Evolutionary conservation across 1,140 invertebrate genomes (phyloP).

Genomic region (Adelges cooleyi): DNA sequence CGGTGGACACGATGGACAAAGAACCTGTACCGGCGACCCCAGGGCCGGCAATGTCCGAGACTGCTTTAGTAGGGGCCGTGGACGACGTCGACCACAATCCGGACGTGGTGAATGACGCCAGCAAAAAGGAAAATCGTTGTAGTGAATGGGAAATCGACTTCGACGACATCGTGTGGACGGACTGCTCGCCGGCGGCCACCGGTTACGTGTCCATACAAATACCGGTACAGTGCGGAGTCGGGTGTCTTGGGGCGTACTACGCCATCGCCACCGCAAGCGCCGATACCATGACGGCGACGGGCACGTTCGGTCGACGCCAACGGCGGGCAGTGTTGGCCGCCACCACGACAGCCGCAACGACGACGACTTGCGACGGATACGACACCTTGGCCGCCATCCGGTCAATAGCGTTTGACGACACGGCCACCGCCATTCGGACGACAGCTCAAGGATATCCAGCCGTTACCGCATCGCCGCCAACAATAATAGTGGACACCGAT

Average conservation of each 20-base stretch:
- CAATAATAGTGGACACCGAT: not conserved
- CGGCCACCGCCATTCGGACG: not conserved
- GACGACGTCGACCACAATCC: constrained; percentile 43
- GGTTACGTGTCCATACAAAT: constrained; percentile 23
- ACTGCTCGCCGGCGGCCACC: constrained; percentile 8
- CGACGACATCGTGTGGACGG: constrained; percentile 12
- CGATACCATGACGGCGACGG: not conserved
- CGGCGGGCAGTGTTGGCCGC: not conserved
- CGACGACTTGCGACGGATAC: too few relatives aligned
- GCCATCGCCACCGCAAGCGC: not conserved
- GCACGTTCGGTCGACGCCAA: not conserved
- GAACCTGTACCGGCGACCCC: not conserved
- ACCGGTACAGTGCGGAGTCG: constrained; percentile 13
- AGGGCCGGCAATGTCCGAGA: constrained; percentile 34
- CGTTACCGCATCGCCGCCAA: not conserved
- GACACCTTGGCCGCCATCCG: too few relatives aligned
- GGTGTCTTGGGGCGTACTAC: constrained; percentile 6
- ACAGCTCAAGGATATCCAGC: constrained; percentile 1
- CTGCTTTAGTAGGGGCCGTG: constrained; percentile 34
- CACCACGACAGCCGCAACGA: too few relatives aligned
- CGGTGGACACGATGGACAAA: constrained; percentile 30
- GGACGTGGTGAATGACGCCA: constrained; percentile 59
- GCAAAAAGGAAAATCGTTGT: constrained; percentile 7
- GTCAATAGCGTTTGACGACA: constrained; percentile 4
- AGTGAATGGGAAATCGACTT: constrained; percentile 15